These are phyloP conservation scores for Numenius phaeopus DNA, from an alignment of 2,797 vertebrate species.

Conservation along the genomic window DNA sequence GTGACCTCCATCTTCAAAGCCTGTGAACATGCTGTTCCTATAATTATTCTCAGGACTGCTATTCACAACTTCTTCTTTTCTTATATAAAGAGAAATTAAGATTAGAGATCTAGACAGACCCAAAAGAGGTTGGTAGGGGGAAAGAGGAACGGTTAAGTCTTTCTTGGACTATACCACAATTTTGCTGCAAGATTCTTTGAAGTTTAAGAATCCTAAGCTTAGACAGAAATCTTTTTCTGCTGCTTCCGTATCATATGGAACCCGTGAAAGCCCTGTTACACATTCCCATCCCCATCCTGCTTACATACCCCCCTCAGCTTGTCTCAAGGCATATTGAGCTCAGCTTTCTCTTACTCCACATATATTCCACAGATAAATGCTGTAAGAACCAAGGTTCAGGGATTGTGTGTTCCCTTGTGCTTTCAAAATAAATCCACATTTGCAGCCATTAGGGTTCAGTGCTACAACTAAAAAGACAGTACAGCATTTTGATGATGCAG, in stretches of 20 bases:
- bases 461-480: background rate
- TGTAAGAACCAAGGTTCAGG: background rate
- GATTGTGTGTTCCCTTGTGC: background rate
- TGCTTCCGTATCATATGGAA: background rate
- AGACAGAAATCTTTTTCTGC: background rate
- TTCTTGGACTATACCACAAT: background rate
- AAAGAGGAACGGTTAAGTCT: background rate
- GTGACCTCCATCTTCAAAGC: constrained; percentile 35
- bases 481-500: background rate
- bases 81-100: background rate
- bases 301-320: background rate
- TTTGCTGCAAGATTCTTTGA: background rate
- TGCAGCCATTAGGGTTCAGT: background rate
- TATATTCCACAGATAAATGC: background rate
- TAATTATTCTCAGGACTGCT: background rate
- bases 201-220: background rate
- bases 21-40: constrained; percentile 4
- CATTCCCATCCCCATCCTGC: background rate
- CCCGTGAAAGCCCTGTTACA: background rate
- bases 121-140: background rate
- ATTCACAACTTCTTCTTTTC: background rate
- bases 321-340: background rate
- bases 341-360: background rate
- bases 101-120: background rate
- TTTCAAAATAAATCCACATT: background rate